These are phyloP conservation scores for Anhinga anhinga DNA, from an alignment of 2,113 vertebrate species.

Conservation along the genomic window DNA sequence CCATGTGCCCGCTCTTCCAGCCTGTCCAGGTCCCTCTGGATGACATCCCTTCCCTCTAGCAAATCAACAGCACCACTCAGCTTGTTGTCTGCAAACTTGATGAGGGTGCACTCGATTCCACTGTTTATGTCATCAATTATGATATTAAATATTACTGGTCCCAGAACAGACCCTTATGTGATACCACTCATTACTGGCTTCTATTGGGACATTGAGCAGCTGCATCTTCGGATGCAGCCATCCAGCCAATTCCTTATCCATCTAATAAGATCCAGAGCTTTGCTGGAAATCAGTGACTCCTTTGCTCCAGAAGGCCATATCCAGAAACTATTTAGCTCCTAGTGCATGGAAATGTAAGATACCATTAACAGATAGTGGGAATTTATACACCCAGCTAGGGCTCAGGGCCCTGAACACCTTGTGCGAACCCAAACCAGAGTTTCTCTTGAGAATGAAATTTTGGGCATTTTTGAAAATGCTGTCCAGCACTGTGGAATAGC, in stretches of 20 bases:
- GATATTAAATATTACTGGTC: background rate
- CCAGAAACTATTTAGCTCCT: background rate
- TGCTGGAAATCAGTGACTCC: background rate
- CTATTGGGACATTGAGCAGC: background rate
- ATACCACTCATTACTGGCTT: rapidly evolving
- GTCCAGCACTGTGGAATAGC: background rate
- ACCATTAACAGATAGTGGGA: background rate
- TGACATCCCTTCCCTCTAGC: background rate
- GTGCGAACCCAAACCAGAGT: background rate
- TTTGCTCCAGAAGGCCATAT: background rate
- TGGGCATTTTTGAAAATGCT: background rate
- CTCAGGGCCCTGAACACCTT: background rate
- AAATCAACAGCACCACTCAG: background rate
- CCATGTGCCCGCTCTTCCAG: rapidly evolving
- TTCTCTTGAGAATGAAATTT: background rate
- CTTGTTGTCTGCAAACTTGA: background rate
- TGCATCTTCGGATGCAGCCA: background rate
- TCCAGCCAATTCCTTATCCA: background rate
- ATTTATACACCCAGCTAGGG: too few species aligned
- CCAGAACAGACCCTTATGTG: background rate
- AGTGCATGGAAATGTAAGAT: rapidly evolving
- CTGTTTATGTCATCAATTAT: background rate
- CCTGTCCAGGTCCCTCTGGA: background rate
- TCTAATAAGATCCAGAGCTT: background rate
- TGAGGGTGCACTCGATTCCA: background rate